These are phyloP conservation scores for Amblyornis subalaris DNA, from an alignment of 2,113 vertebrate species.

Conservation along the genomic window DNA sequence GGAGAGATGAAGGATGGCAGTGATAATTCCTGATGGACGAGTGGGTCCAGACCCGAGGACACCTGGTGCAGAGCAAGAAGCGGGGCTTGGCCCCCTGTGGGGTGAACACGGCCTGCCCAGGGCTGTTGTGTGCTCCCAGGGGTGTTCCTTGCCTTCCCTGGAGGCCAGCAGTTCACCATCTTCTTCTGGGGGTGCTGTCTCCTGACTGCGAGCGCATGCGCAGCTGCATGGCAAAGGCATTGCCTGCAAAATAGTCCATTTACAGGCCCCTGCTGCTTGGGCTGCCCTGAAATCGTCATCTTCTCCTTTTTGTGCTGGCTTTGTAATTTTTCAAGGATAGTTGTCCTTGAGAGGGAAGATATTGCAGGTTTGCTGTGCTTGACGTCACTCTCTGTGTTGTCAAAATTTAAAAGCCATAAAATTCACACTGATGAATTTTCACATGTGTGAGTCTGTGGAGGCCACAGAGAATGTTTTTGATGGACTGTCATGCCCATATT, in stretches of 20 bases:
- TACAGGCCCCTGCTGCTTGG: neutral
- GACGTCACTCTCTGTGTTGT: neutral
- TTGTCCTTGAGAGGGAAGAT: conserved; percentile 5
- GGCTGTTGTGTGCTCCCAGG: accelerated
- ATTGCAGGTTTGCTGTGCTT: neutral
- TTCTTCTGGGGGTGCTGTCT: neutral
- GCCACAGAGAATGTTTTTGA: neutral
- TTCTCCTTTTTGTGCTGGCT: neutral
- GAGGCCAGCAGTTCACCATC: no score
- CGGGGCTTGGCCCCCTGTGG: accelerated
- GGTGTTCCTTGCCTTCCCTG: neutral
- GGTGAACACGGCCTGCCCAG: neutral
- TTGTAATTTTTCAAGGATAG: neutral
- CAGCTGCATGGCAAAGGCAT: neutral
- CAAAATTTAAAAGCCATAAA: neutral
- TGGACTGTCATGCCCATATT: neutral
- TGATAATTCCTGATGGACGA: accelerated
- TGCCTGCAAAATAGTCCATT: neutral
- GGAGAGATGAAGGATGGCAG: neutral
- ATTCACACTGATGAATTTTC: neutral
- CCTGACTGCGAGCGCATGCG: accelerated
- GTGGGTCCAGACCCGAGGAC: accelerated
- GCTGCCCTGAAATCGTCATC: neutral
- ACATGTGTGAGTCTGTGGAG: accelerated
- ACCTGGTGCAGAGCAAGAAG: neutral